phyloP scores from a whole-genome alignment of 1,140 invertebrate genomes.

The Doryteuthis pealeii region DNA sequence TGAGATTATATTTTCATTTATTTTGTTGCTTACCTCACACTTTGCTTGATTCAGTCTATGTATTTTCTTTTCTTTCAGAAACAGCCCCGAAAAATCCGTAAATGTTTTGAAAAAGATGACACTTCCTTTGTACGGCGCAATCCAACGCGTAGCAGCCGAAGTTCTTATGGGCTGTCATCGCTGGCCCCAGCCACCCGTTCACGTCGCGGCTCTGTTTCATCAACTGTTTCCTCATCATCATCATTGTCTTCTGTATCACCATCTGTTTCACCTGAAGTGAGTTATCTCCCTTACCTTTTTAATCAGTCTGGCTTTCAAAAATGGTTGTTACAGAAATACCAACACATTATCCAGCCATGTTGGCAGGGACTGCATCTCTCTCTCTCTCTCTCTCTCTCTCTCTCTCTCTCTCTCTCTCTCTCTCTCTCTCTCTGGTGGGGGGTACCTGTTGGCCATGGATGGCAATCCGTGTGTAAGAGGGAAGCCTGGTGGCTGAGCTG shows the following conservation, averaged over 20 bases:
- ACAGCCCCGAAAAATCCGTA: too few relatives aligned
- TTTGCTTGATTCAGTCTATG: too few relatives aligned
- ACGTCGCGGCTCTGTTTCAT: conserved; percentile 41
- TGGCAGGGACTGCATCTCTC: not conserved
- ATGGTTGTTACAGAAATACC: not conserved
- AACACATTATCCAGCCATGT: too few relatives aligned
- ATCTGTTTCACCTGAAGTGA: conserved; percentile 38
- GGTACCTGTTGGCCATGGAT: too few relatives aligned
- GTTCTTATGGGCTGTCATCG: conserved; percentile 25
- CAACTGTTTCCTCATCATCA: conserved; percentile 37
- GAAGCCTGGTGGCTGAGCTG: too few relatives aligned
- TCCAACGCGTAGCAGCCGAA: conserved; percentile 31
- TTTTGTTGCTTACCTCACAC: too few relatives aligned
- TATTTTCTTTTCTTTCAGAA: too few relatives aligned
- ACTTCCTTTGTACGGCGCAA: conserved; percentile 25
- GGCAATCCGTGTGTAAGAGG: not conserved
- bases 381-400: not conserved
- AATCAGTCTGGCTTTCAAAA: not conserved
- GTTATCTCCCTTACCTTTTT: not conserved
- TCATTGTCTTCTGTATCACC: conserved; percentile 29
- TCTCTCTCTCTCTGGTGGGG: not conserved
- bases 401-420: conserved; percentile 3
- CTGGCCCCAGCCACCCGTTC: conserved; percentile 31
- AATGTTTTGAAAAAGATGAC: too few relatives aligned
- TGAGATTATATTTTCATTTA: too few relatives aligned